These are phyloP conservation scores for Hylyphantes graminicola DNA, from an alignment of 1,140 invertebrate species.

Conservation along the genomic window DNA sequence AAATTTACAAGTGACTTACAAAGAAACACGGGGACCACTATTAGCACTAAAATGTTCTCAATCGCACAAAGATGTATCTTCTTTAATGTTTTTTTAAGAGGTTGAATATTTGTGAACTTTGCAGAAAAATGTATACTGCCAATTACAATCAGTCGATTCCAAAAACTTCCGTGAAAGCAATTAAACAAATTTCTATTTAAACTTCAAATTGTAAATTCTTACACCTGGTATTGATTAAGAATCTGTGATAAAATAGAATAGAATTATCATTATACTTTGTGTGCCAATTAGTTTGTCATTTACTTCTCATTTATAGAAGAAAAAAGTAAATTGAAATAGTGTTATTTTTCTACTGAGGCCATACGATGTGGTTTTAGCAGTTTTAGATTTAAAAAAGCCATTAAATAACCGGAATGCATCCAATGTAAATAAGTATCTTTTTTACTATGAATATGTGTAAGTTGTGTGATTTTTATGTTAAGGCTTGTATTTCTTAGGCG, in stretches of 20 bases:
- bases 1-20: slow-evolving; percentile 24
- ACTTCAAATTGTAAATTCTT: no score
- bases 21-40: slow-evolving; percentile 4
- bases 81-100: no score
- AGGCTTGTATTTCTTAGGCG: slow-evolving; percentile 42
- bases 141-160: no score
- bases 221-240: not conserved
- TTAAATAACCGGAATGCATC: not conserved
- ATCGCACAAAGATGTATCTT: slow-evolving; percentile 45
- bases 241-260: slow-evolving; percentile 27
- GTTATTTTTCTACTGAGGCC: not conserved
- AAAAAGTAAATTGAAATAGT: no score
- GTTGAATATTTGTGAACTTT: no score
- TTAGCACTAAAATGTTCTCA: slow-evolving; percentile 29
- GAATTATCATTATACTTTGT: not conserved
- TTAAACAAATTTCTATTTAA: no score
- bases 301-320: no score
- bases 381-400: not conserved
- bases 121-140: no score
- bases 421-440: slow-evolving; percentile 51
- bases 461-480: slow-evolving; percentile 46
- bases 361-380: not conserved
- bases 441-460: slow-evolving; percentile 24
- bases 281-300: slow-evolving; percentile 4
- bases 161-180: no score